Evolutionary conservation across 2,888 invertebrate genomes (phyloP).

Genomic region (Sarcophaga rosellei): DNA sequence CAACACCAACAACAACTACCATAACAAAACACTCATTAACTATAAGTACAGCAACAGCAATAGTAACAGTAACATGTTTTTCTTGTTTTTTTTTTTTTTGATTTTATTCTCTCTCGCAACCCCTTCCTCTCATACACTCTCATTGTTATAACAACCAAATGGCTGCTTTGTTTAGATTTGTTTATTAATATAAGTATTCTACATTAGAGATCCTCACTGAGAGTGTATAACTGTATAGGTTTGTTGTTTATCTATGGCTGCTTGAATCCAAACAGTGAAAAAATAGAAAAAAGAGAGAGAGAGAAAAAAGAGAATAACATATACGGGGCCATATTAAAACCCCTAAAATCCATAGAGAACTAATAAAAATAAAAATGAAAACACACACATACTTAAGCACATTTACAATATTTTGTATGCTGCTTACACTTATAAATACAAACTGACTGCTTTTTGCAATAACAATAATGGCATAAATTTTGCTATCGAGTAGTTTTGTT

Average conservation of each 20-base stretch:
- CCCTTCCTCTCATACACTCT: background rate
- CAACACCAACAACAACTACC: background rate
- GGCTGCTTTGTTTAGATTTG: background rate
- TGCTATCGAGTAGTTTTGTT: slow-evolving; percentile 32
- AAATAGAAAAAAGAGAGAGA: background rate
- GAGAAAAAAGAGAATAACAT: background rate
- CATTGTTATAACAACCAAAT: background rate
- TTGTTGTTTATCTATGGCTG: background rate
- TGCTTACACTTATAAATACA: background rate
- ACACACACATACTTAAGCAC: background rate
- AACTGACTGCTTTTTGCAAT: background rate
- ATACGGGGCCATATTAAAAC: slow-evolving; percentile 35
- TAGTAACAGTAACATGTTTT: background rate
- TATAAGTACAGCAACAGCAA: slow-evolving; percentile 1
- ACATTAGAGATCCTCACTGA: background rate
- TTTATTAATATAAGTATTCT: background rate
- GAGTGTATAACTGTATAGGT: background rate
- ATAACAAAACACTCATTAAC: slow-evolving; percentile 19
- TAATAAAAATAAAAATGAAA: slow-evolving; percentile 18
- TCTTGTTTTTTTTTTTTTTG: background rate
- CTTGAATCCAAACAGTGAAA: background rate
- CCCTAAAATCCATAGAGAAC: slow-evolving; percentile 48
- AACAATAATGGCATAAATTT: slow-evolving; percentile 27
- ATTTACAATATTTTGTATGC: background rate
- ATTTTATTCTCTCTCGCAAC: background rate